These are phyloP conservation scores for Microtus oregoni DNA, from an alignment of 2,113 vertebrate genomes.

Conservation along the genomic window DNA sequence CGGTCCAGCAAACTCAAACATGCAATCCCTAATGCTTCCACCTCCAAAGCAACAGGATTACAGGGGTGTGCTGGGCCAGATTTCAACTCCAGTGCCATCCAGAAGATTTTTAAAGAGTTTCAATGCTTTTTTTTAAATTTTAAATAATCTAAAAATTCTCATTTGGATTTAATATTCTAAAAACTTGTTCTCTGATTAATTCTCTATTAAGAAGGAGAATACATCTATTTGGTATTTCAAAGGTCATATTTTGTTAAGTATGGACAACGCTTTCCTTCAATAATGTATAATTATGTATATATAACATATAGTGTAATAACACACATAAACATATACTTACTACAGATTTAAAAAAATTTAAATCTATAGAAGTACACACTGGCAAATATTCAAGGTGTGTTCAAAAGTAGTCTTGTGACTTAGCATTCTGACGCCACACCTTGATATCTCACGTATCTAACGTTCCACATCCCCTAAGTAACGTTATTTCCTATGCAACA, in stretches of 20 bases:
- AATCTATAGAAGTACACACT: not conserved
- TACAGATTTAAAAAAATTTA: not conserved
- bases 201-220: not conserved
- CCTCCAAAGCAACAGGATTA: not conserved
- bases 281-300: not conserved
- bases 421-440: not conserved
- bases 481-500: not conserved
- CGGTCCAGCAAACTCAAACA: not conserved
- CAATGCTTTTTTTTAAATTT: not conserved
- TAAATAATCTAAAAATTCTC: not conserved
- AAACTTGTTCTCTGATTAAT: not conserved
- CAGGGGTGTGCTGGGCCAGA: not conserved
- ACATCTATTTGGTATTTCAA: constrained; percentile 2
- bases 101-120: not conserved
- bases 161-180: not conserved
- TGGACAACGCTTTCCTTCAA: not conserved
- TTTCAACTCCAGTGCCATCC: not conserved
- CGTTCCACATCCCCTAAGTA: not conserved
- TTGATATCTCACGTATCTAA: not conserved
- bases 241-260: not conserved
- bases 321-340: not conserved
- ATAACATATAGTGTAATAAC: not conserved
- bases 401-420: not conserved
- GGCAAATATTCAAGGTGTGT: not conserved
- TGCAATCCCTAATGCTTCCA: not conserved